Evolutionary conservation across 53 echinoderm and acorn worm species (phyloP), one percentile per base, ranked within the genome.

Genomic region (Astropecten irregularis): DNA sequence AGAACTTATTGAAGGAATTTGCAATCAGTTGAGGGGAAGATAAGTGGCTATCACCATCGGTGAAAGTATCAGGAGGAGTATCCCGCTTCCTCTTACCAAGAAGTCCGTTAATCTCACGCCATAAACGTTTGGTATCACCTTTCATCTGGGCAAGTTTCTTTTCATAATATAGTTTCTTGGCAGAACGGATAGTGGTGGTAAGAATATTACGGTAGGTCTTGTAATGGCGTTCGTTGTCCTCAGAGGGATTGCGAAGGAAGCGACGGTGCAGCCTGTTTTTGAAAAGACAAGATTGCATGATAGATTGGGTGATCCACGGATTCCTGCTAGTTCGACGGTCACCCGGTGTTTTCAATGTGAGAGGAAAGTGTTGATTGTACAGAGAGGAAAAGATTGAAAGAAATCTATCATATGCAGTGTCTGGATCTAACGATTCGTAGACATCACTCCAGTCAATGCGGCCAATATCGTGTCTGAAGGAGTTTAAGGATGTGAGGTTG

Each of bases 101-200:
- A 11, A 70, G 48, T n/a, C n/a, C n/a, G n/a, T n/a, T n/a, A 20
- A 70, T 49, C 26, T 70, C 70, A 1, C 70, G 25, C 69, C 47
- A 69, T 10, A 3, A 23, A 22, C 11, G 44, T 69, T 69, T 69
- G 20, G 3, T 44, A 22, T 69, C 49, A 2, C 13, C 9, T 0
- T 28, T 69, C 47, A 2, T 27, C 18, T 69, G 44, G 29, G 47
- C 49, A 47, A 46, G 49, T n/a, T 48, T 48, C 7, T 46, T 1
- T 10, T 48, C 49, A 46, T 69, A 69, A 6, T 49, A 42, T 5
- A 2, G 13, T 48, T 69, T 47, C 49, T 69, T 69, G 15, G 70
- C 28, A 3, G 15, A 3, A 25, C 38, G 31, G 28, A 59, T 59
- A 40, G 18, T 39, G 27, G 44, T 13, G 3, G 66, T 66, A 37